These are phyloP conservation scores for Phenganax stokvisi DNA, from an alignment of 92 coral and sea anemone species.

Conservation along the genomic window DNA sequence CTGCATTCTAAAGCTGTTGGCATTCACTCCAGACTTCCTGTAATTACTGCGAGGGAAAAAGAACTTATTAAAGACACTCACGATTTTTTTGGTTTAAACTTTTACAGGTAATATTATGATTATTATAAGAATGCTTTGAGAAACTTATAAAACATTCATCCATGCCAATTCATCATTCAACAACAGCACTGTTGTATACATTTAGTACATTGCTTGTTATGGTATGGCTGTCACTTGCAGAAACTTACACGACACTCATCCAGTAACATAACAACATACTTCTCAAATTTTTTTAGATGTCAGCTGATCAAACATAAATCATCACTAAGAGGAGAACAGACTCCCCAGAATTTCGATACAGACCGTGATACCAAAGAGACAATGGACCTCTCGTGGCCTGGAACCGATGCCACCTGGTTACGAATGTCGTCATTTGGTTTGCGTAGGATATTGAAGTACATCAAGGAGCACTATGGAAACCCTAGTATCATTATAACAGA, in stretches of 20 bases:
- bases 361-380: constrained; percentile 37
- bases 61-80: constrained; percentile 65
- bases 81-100: constrained; percentile 82
- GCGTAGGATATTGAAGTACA: constrained; percentile 42
- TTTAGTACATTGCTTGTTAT: too few relatives aligned
- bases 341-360: constrained; percentile 29
- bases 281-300: constrained; percentile 59
- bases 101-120: constrained; percentile 36
- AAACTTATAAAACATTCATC: too few relatives aligned
- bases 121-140: too few relatives aligned
- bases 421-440: constrained; percentile 43
- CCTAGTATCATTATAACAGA: constrained; percentile 43
- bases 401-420: constrained; percentile 34
- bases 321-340: not conserved
- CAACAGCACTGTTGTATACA: too few relatives aligned
- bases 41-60: constrained; percentile 64
- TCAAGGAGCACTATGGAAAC: constrained; percentile 39
- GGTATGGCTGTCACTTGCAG: too few relatives aligned
- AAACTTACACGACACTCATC: too few relatives aligned
- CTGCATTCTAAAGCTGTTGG: constrained; percentile 21
- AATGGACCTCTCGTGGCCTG: constrained; percentile 41
- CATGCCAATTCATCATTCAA: too few relatives aligned
- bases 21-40: constrained; percentile 52
- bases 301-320: constrained; percentile 15
- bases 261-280: too few relatives aligned